A percentile compares a stretch with the other conserved stretches of the same genome.
Evolutionary conservation across 2,888 invertebrate species (phyloP).

Genomic region (Torymus aiolomorphi): DNA sequence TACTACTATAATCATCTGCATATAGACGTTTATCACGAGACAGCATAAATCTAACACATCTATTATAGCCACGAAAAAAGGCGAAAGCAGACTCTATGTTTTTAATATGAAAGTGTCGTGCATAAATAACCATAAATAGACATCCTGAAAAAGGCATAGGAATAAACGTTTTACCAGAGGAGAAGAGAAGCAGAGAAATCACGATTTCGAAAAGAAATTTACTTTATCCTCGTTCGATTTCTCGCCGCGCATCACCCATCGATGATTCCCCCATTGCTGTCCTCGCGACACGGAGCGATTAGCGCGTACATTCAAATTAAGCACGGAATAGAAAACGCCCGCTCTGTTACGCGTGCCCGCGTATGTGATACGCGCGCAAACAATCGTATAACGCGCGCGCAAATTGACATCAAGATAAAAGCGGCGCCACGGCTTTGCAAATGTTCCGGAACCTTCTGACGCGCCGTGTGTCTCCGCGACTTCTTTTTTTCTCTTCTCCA

Average conservation of each 20-base stretch:
- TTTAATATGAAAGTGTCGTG: constrained; percentile 7
- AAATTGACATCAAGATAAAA: too few species aligned
- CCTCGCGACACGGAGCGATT: background rate
- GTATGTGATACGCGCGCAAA: too few species aligned
- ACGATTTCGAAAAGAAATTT: constrained; percentile 29
- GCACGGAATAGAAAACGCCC: too few species aligned
- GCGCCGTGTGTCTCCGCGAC: too few species aligned
- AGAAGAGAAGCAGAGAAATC: constrained; percentile 19
- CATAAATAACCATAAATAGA: background rate
- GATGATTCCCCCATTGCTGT: background rate
- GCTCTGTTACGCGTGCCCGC: too few species aligned
- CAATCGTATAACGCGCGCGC: too few species aligned
- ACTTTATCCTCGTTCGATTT: constrained; percentile 25
- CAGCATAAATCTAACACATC: too few species aligned
- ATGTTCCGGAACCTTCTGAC: too few species aligned
- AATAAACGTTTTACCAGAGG: background rate
- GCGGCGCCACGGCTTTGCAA: too few species aligned
- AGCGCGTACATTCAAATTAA: background rate
- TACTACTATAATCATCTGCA: too few species aligned
- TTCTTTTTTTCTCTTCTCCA: too few species aligned
- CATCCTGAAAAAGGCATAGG: background rate
- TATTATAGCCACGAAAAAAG: background rate
- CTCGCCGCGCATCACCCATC: background rate
- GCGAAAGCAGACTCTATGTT: constrained; percentile 9
- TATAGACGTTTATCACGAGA: too few species aligned